These are phyloP conservation scores for Barbus barbus DNA, from an alignment of 2,113 vertebrate species.

Conservation along the genomic window DNA sequence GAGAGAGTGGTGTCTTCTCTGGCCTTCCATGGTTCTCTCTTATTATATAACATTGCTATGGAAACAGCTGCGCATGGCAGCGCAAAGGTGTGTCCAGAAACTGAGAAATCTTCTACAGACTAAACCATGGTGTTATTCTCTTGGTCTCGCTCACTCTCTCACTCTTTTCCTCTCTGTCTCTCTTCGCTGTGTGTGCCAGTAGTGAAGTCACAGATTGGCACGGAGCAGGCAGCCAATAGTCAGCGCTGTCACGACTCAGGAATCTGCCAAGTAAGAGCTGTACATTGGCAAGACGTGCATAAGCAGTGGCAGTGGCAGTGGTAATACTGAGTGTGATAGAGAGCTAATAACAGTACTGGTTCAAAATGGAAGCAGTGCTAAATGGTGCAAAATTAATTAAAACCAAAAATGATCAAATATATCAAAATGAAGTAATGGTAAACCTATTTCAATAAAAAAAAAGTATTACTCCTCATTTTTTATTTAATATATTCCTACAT, in stretches of 20 bases:
- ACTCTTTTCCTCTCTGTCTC: conserved; percentile 14
- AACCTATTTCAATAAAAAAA: too few species aligned
- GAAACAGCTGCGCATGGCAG: conserved; percentile 43
- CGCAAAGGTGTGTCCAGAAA: conserved; percentile 37
- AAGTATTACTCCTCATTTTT: too few species aligned
- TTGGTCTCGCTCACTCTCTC: conserved; percentile 58
- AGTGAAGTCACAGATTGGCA: conserved; percentile 58
- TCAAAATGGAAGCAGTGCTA: not conserved
- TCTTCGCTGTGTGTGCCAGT: conserved; percentile 51
- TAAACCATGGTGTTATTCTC: conserved; percentile 26
- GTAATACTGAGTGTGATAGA: not conserved
- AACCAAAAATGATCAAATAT: too few species aligned
- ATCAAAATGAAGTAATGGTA: not conserved
- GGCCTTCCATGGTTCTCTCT: conserved; percentile 28
- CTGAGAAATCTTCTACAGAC: conserved; percentile 20
- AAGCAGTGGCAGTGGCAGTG: not conserved
- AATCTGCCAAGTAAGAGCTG: conserved; percentile 42
- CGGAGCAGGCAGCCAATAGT: conserved; percentile 48
- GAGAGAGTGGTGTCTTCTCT: conserved; percentile 4
- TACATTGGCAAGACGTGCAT: conserved; percentile 21
- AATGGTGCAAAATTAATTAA: not conserved
- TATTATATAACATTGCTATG: conserved; percentile 48
- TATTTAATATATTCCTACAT: too few species aligned
- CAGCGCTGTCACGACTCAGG: conserved; percentile 63
- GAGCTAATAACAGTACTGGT: not conserved